Evolutionary conservation across 1,140 invertebrate species (phyloP).

Genomic region (Lepidotrigona ventralis): DNA sequence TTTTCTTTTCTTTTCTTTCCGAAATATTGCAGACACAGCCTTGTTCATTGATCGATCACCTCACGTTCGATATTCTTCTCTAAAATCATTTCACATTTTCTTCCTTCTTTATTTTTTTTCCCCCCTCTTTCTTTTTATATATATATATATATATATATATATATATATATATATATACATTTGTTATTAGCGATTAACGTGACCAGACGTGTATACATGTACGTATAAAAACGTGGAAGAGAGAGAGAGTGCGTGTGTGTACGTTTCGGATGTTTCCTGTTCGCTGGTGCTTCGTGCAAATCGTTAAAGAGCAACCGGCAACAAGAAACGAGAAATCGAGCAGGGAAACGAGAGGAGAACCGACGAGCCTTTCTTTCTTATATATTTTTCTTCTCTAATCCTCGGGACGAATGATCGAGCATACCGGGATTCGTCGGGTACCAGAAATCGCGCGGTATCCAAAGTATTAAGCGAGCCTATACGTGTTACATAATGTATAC

Average conservation of each 20-base stretch:
- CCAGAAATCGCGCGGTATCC: conserved; percentile 39
- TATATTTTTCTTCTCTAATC: background rate
- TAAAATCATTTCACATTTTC: background rate
- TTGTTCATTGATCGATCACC: background rate
- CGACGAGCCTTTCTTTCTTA: background rate
- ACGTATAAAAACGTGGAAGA: conserved; percentile 41
- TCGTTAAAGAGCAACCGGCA: background rate
- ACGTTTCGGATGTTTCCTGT: conserved; percentile 6
- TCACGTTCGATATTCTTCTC: background rate
- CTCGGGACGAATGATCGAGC: background rate
- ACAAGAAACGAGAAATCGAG: background rate
- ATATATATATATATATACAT: conserved; percentile 25
- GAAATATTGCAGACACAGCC: background rate
- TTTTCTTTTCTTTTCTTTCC: background rate
- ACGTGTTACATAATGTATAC: conserved; percentile 60
- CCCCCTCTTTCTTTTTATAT: background rate
- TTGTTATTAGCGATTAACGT: conserved; percentile 50
- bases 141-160: no score
- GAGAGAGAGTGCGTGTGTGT: conserved; percentile 41
- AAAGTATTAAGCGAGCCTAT: conserved; percentile 65
- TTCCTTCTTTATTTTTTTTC: background rate
- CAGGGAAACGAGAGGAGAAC: background rate
- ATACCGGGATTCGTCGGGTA: conserved; percentile 38
- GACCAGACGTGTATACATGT: conserved; percentile 40
- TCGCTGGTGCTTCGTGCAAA: conserved; percentile 12